Base-by-base conservation (phyloP, 2,113 vertebrate genomes). In the Synchiropus splendidus region DNA sequence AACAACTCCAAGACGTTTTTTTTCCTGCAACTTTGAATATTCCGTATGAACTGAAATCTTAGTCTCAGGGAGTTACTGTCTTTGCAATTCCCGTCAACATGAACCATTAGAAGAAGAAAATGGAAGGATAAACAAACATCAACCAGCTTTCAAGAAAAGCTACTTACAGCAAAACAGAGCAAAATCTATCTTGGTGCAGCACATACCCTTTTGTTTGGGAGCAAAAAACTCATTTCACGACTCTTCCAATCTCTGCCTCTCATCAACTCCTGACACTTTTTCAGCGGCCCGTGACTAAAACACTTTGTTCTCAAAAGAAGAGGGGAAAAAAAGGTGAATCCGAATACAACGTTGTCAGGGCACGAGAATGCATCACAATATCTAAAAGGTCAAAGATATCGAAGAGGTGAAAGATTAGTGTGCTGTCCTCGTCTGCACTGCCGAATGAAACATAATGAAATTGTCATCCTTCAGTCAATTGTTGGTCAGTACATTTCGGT, bases 401-500 rank as follows among this genome's bases (percentile, higher is more conserved):
- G 1, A 42, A 18, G 8, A 18, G 21, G 21, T 27, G 4, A 27
- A 27, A 4, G 21, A n/a, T 27, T 4, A 27, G 21, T 27, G 21
- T 8, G 21, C 4, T 8, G 21, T 27, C 8, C 21, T 5, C 21
- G 21, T 4, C 21, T 27, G 21, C 8, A 8, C 4, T 27, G 21
- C 8, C 21, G 8, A 27, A 27, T 8, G 8, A 4, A 8, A 27
- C 8, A 30, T 10, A n/a, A 6, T 30, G 17, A 17, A 17, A 32
- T 36, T 43, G 17, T 11, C 43, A n/a, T n/a, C n/a, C n/a, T 15
- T 6, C 9, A 46, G 4, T 49, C 33, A 2, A 42, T 32, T 64
- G 48, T 56, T 63, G 61, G 27, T 41, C 51, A 11, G 2, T 61
- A 32, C 42, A 12, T 65, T 72, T 70, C 65, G 52, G 70, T 61